These are phyloP conservation scores for Eurystomus glaucurus DNA, from an alignment of 2,797 vertebrate genomes.

Conservation along the genomic window DNA sequence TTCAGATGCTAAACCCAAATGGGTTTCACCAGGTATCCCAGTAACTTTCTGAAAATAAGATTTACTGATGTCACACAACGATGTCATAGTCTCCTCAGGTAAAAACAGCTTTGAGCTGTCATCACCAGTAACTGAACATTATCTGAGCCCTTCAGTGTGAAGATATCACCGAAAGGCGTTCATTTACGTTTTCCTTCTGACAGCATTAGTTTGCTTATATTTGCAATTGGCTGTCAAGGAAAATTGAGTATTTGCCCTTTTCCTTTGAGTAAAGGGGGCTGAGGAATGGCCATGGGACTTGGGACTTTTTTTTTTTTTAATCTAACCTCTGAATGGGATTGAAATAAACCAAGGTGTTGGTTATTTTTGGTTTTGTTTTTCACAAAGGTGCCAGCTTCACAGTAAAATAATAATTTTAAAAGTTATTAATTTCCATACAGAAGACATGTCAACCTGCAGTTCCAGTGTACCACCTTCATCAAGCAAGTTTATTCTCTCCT, in stretches of 20 bases:
- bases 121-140: background rate
- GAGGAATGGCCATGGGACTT: background rate
- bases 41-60: background rate
- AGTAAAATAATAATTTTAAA: background rate
- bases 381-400: background rate
- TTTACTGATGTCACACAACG: background rate
- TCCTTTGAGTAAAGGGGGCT: background rate
- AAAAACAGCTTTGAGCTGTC: background rate
- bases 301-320: background rate
- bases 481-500: background rate
- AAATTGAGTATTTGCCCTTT: background rate
- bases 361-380: background rate
- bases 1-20: background rate
- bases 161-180: background rate
- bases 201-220: background rate
- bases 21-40: background rate
- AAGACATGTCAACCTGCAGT: background rate
- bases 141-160: fast-evolving
- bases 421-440: background rate
- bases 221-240: background rate
- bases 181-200: background rate
- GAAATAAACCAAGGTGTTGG: background rate
- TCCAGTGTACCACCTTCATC: background rate
- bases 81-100: background rate
- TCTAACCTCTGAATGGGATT: background rate